Evolutionary conservation across 2,113 vertebrate genomes (phyloP), one percentile per base, ranked within the genome.

Genomic region (Lontra canadensis): DNA sequence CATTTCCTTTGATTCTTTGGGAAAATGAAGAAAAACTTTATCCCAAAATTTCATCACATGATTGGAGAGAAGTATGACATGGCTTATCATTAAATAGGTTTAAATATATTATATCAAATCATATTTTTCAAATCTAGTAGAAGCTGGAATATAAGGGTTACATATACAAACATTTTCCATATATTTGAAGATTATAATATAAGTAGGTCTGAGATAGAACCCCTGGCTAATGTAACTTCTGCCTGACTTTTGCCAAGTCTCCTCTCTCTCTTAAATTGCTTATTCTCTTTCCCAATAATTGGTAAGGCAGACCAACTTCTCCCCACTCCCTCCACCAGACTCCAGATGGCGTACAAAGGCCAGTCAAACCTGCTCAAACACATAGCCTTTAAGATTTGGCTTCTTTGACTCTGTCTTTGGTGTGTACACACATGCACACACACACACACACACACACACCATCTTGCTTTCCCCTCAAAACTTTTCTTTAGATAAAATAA

Each of bases 401-500:
- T 61, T 69, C 88, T 81, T 61, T 47, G 10, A 55, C 52, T 86
- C 79, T 90, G 39, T 80, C 92, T 93, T 92, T 96, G 79, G 81
- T 71, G 20, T 55, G 8, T 4, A 29, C 18, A 34, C 3, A 39
- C 25, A 4, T 1, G 2, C 67, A 6, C 26, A 34, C 26, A 26
- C 34, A 44, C 78, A 59, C 55, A 57, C 20, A 57, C 59, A 26
- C 23, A 44, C 87, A n/a, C 23, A 15, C 63, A 49, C 61, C 69
- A 29, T 89, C 79, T 73, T 93, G 42, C n/a, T 88, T 89, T 93
- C 91, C 76, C 95, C 95, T 42, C 1, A 97, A 90, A 90, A 65
- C 80, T 83, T 90, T 97, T 87, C 83, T 94, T 94, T 78, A 86
- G 65, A 88, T 90, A 89, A 95, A 98, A 96, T 92, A 86, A 95